phyloP scores from a whole-genome alignment of 2,888 invertebrate genomes.

The Minunthozetes semirufus region DNA sequence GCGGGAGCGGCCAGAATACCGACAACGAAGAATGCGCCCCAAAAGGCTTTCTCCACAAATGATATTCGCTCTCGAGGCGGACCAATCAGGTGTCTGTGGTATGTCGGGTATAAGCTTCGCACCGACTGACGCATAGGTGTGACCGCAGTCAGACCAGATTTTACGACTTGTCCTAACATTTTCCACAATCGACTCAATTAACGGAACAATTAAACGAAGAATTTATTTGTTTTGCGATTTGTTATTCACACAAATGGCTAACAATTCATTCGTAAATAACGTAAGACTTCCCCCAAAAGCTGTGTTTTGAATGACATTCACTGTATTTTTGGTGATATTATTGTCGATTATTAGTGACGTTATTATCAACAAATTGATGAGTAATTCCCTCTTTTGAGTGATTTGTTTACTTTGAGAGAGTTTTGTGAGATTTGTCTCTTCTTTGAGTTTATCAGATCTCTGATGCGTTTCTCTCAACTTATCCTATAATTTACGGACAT shows the following conservation, averaged over 20 bases:
- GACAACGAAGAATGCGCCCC: neutral
- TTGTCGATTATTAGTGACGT: no score
- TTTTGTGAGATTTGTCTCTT: no score
- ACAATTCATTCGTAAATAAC: no score
- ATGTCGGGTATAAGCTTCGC: neutral
- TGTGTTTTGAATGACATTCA: no score
- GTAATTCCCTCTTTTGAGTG: no score
- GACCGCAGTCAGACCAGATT: neutral
- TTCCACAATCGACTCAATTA: neutral
- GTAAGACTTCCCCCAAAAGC: no score
- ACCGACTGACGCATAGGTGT: neutral
- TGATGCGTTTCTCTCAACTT: no score
- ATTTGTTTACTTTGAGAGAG: no score
- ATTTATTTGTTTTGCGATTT: neutral
- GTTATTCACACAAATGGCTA: neutral
- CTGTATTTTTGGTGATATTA: no score
- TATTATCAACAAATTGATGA: no score
- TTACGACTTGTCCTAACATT: neutral
- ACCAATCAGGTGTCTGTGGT: neutral
- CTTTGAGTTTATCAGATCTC: no score
- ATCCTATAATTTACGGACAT: no score
- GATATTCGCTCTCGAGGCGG: neutral
- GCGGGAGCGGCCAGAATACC: constrained; percentile 12
- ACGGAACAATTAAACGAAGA: neutral
- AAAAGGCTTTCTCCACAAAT: constrained; percentile 10